phyloP scores from a whole-genome alignment of 2,797 vertebrate genomes.

The Darevskia mixta region DNA sequence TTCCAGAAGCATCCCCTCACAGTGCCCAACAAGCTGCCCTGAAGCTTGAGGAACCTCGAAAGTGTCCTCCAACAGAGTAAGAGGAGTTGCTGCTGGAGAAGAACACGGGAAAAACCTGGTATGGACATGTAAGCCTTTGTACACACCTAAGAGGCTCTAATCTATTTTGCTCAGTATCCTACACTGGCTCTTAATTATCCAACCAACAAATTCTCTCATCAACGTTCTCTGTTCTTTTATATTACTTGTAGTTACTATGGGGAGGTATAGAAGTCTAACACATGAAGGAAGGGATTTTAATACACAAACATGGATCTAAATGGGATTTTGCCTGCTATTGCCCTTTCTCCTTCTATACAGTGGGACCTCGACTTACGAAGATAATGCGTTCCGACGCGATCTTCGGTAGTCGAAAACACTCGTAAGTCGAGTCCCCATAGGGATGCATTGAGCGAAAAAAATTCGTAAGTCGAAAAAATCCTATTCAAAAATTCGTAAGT shows the following conservation, averaged over 20 bases:
- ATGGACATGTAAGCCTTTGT: constrained; percentile 6
- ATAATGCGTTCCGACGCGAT: too few species aligned
- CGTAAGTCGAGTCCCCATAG: too few species aligned
- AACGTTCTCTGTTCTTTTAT: neutral
- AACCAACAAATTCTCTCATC: neutral
- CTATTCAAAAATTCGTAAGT: too few species aligned
- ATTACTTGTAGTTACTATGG: neutral
- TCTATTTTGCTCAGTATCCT: neutral
- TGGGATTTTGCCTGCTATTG: neutral
- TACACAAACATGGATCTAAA: neutral
- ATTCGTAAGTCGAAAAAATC: too few species aligned
- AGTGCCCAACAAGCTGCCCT: neutral
- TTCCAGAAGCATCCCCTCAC: constrained; percentile 3
- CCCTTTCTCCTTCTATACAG: neutral
- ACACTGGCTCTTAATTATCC: neutral
- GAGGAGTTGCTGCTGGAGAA: neutral
- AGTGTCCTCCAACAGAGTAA: neutral
- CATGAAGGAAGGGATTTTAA: neutral
- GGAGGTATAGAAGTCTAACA: neutral
- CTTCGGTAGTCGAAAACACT: too few species aligned
- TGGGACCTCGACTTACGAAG: too few species aligned
- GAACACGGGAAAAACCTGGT: constrained; percentile 4
- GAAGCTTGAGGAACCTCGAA: constrained; percentile 10
- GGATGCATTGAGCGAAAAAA: too few species aligned
- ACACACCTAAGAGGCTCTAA: neutral